Conservation (phyloP, 2,113 vertebrate species). For the Leuciscus idus region DNA sequence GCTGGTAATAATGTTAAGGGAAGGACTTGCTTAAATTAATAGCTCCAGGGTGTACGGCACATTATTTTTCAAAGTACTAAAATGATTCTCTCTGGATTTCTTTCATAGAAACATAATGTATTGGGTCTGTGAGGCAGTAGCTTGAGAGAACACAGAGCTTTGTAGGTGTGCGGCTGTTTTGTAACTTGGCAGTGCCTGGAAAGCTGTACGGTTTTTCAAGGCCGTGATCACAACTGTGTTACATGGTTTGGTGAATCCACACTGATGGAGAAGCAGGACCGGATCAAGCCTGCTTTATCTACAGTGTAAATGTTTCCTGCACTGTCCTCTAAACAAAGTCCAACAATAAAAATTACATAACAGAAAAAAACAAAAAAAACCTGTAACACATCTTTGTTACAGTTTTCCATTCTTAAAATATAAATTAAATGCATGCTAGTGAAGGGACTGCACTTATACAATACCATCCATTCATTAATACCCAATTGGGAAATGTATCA, state of each 20-base stretch:
- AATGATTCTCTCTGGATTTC: constrained; percentile 34
- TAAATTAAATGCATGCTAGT: too few species aligned
- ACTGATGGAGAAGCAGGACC: neutral
- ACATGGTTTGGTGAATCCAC: neutral
- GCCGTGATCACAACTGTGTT: neutral
- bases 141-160: constrained; percentile 56
- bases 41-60: constrained; percentile 10
- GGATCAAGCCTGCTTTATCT: neutral
- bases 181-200: constrained; percentile 33
- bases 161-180: constrained; percentile 57
- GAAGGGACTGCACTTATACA: too few species aligned
- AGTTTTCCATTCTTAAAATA: too few species aligned
- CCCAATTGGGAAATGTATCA: too few species aligned
- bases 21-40: constrained; percentile 26
- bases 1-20: constrained; percentile 30
- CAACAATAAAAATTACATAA: neutral
- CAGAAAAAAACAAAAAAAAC: neutral
- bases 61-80: constrained; percentile 44
- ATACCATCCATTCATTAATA: too few species aligned
- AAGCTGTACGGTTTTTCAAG: neutral
- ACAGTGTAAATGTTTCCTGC: constrained; percentile 3
- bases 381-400: too few species aligned
- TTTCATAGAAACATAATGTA: constrained; percentile 28
- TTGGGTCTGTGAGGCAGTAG: constrained; percentile 48
- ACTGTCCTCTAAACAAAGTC: neutral